phyloP scores from a whole-genome alignment of 2,888 invertebrate species.

The Notodonta dromedarius region DNA sequence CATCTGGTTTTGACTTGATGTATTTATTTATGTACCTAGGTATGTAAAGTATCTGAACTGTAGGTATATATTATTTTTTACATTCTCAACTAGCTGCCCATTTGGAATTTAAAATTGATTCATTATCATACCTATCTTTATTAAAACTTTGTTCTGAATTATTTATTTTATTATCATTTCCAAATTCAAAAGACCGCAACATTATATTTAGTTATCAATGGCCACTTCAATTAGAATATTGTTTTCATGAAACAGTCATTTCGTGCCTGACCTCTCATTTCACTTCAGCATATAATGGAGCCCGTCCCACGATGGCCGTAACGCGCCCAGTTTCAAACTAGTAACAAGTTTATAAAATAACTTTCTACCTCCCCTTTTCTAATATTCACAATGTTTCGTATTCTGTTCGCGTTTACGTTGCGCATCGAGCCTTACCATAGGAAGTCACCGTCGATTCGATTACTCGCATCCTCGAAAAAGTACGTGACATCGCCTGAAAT shows the following conservation, averaged over 20 bases:
- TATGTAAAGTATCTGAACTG: no score
- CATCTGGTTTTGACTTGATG: neutral
- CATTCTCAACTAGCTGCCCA: no score
- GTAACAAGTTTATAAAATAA: slow-evolving; percentile 51
- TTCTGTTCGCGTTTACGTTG: slow-evolving; percentile 32
- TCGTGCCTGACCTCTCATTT: slow-evolving; percentile 18
- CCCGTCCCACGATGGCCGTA: slow-evolving; percentile 15
- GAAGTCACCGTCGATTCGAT: slow-evolving; percentile 35
- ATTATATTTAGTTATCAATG: slow-evolving; percentile 14
- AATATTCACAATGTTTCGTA: slow-evolving; percentile 43
- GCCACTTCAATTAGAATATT: slow-evolving; percentile 19
- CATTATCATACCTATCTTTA: no score
- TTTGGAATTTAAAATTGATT: no score
- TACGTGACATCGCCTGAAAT: slow-evolving; percentile 27
- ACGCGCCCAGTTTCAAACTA: slow-evolving; percentile 42
- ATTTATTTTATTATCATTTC: neutral
- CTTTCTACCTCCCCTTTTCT: slow-evolving; percentile 44
- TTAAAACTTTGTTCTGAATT: no score
- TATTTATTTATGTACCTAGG: no score
- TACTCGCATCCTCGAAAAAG: slow-evolving; percentile 25
- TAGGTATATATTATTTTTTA: no score
- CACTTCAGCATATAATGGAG: slow-evolving; percentile 13
- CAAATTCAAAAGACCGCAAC: slow-evolving; percentile 8
- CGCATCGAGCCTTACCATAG: slow-evolving; percentile 24
- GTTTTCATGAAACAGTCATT: slow-evolving; percentile 14